Percentiles rank a stretch among this genome's conserved stretches.
Evolutionary conservation across 2,888 invertebrate species (phyloP).

Genomic region (Drosophila pegasa): DNA sequence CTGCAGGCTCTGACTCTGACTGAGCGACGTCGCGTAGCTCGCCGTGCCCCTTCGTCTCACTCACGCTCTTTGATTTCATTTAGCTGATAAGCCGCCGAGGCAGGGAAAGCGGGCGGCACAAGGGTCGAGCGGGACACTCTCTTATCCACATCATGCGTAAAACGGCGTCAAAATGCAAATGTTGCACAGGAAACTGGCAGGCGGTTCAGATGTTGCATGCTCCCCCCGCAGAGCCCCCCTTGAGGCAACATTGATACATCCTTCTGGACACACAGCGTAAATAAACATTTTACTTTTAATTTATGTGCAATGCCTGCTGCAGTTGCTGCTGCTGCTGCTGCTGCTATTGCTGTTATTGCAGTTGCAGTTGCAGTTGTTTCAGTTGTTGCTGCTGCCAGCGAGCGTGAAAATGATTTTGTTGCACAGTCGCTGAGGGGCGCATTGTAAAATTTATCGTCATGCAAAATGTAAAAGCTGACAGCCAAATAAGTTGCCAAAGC

Average conservation of each 20-base stretch:
- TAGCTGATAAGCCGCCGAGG: constrained; percentile 62
- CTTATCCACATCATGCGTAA: constrained; percentile 70
- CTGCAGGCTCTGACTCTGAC: constrained; percentile 63
- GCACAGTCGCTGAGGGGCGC: constrained; percentile 58
- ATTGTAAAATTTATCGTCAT: constrained; percentile 58
- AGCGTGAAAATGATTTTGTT: constrained; percentile 70
- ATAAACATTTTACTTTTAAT: constrained; percentile 76
- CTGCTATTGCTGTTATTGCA: constrained; percentile 18
- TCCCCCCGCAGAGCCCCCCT: neutral
- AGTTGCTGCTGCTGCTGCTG: constrained; percentile 18
- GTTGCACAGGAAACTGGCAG: constrained; percentile 67
- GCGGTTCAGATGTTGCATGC: constrained; percentile 39
- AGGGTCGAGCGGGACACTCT: constrained; percentile 6
- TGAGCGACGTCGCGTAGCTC: constrained; percentile 18
- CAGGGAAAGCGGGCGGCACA: neutral
- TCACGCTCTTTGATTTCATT: constrained; percentile 62
- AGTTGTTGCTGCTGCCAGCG: constrained; percentile 33
- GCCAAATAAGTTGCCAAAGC: constrained; percentile 44
- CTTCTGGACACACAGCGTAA: constrained; percentile 60
- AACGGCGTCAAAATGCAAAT: constrained; percentile 78
- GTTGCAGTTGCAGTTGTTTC: constrained; percentile 21
- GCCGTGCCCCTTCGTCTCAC: neutral
- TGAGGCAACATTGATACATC: constrained; percentile 39
- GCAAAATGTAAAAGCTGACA: constrained; percentile 31
- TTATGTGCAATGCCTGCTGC: constrained; percentile 57